Base-by-base conservation (phyloP, 2,888 invertebrate species). In the Exocentrus adspersus region DNA sequence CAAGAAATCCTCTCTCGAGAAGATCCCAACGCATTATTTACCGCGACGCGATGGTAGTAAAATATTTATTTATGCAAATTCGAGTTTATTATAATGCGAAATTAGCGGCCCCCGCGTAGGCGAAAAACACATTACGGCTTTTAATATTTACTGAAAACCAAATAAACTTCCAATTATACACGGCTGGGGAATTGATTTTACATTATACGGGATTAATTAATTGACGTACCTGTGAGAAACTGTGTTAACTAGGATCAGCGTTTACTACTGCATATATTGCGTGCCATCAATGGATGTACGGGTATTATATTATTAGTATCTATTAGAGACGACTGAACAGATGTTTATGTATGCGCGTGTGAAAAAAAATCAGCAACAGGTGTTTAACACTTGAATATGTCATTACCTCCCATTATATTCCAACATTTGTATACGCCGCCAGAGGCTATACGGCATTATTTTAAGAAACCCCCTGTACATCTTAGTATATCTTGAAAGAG, bases 51-150 rank as follows among this genome's bases (percentile, higher is more conserved):
- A 37, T 20, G 32, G 51, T n/a, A 37, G 42, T 54, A 28, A 54
- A 54, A 28, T 54, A 16, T 42, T 43, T 54, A 54, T 54, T 54
- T 54, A 54, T 54, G 54, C 9, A 54, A 54, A 28, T 43, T 42
- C 28, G 21, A 43, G 24, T 54, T 42, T 54, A 54, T 54, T 42
- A 41, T 54, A 54, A 54, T 54, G 30, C 30, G 28, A 43, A 54
- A 54, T 54, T 54, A 54, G 54, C 43, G 28, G 54, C 28, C 28
- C 21, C n/a, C 4, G 43, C 43, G 54, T 54, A 43, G 54, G 54
- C 30, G 54, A 43, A 54, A 54, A 54, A 54, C 24, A 24, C 43
- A 54, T 54, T 54, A 54, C 14, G 17, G 10, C 9, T 30, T 54
- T 43, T 17, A 54, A 42, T 21, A 43, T 28, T 54, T 14, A 53